A percentile compares a stretch with the other conserved stretches of the same genome.
phyloP scores from a whole-genome alignment of 2,113 vertebrate species.

The Limnothrissa miodon region DNA sequence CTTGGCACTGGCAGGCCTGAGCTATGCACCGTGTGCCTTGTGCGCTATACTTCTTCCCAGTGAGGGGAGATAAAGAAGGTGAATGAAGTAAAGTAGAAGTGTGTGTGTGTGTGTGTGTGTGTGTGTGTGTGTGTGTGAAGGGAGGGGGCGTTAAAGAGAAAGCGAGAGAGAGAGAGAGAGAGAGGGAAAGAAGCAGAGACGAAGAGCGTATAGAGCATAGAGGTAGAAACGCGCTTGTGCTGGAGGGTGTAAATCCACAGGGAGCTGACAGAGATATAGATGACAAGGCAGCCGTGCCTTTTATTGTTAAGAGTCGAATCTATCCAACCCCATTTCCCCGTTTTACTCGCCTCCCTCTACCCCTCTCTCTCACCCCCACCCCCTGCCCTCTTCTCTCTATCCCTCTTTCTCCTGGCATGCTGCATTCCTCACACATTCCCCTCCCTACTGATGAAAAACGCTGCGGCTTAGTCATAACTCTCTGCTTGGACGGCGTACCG shows the following conservation, averaged over 20 bases:
- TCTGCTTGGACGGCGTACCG: slow-evolving; percentile 21
- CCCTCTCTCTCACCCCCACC: slow-evolving; percentile 14
- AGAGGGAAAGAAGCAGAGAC: background rate
- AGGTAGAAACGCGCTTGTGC: background rate
- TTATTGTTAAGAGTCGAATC: slow-evolving; percentile 37
- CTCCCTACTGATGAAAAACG: background rate
- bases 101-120: background rate
- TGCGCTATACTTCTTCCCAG: slow-evolving; percentile 17
- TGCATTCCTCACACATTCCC: slow-evolving; percentile 24
- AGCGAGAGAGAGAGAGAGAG: background rate
- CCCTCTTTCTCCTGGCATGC: slow-evolving; percentile 27
- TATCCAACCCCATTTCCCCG: slow-evolving; percentile 5
- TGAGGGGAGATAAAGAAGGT: slow-evolving; percentile 8
- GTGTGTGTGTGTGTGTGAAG: too few relatives aligned
- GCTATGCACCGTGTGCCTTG: slow-evolving; percentile 25
- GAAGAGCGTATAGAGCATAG: background rate
- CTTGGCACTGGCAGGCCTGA: slow-evolving; percentile 35
- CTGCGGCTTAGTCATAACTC: slow-evolving; percentile 39
- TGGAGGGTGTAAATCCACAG: slow-evolving; percentile 37
- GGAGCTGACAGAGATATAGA: slow-evolving; percentile 31
- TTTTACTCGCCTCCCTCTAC: slow-evolving; percentile 5
- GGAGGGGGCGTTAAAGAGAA: background rate
- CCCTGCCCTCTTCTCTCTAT: slow-evolving; percentile 26
- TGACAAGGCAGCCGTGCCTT: slow-evolving; percentile 36
- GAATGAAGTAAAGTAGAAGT: slow-evolving; percentile 26